Base-by-base conservation (phyloP, 2,888 invertebrate species). In the Drosophila differens region DNA sequence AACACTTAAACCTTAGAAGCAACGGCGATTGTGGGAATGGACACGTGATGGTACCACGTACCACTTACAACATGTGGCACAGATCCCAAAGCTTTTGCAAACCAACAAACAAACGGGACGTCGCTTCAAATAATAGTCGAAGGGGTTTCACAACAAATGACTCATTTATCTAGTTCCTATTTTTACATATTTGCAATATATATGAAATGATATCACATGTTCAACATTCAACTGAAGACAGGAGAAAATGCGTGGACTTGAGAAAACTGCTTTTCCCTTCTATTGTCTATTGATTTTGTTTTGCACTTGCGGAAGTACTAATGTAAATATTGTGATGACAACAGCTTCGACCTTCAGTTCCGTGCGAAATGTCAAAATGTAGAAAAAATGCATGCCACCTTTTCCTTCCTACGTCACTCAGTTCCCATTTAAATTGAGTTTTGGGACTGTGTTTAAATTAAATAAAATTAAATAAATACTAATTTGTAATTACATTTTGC, bases 401-500 rank as follows among this genome's bases (percentile, higher is more conserved):
- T 52, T 66, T 25, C 12, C 14, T 47, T 25, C 2, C 47, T 49
- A 79, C 70, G 70, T 68, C 63, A 70, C 51, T 51, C 6, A 35
- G 3, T 16, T 35, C 22, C 9, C 25, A 57, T 41, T 55, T 25
- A 16, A 47, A 9, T 16, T 2, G 47, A 47, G 12, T 44, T 57
- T 5, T 28, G 52, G 10, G 28, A 25, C 9, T 1, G 10, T 28
- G 16, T 25, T 16, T 30, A 35, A 35, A 14, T 35, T 14, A 14
- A 35, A 35, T 14, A 9, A 30, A 39, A 35, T 25, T 35, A 66
- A 41, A 52, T 14, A 30, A 19, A 54, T 37, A 32, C 9, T 22
- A 30, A 33, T 55, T 16, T 47, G 54, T 82, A 87, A 55, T 92
- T 92, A 93, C 92, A 83, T 85, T 89, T 83, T 92, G 81, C 64